Conservation (phyloP, 2,113 vertebrate species). For the Noctilio leporinus region DNA sequence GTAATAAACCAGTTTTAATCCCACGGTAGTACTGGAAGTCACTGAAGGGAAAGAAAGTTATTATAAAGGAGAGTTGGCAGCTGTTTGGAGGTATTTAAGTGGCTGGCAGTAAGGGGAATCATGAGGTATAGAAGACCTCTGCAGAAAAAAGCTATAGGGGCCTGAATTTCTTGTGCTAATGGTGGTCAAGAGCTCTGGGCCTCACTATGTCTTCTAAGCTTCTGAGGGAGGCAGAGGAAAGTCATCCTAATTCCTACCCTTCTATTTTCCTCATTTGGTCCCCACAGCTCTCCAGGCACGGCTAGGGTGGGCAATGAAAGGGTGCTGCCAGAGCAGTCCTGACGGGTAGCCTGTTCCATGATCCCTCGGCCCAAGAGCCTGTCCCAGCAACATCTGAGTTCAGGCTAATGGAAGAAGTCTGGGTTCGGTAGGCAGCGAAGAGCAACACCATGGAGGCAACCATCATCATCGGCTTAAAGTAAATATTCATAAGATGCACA, state of each 20-base stretch:
- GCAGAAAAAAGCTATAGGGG: background rate
- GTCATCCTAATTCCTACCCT: background rate
- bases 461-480: background rate
- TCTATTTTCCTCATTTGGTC: background rate
- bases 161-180: background rate
- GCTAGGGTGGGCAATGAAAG: background rate
- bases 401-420: background rate
- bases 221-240: background rate
- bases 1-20: constrained; percentile 34
- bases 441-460: background rate
- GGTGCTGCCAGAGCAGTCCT: background rate
- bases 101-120: background rate
- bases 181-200: background rate
- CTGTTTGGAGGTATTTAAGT: background rate
- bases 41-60: constrained; percentile 40
- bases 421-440: background rate
- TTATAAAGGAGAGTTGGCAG: constrained; percentile 14
- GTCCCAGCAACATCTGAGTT: background rate
- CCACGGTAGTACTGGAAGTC: background rate
- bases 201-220: background rate
- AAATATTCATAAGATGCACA: background rate
- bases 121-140: background rate
- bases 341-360: background rate
- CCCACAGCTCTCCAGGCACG: background rate
- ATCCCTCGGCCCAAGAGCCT: background rate